Evolutionary conservation across 2,888 invertebrate genomes (phyloP).

Genomic region (Agriopis marginaria): DNA sequence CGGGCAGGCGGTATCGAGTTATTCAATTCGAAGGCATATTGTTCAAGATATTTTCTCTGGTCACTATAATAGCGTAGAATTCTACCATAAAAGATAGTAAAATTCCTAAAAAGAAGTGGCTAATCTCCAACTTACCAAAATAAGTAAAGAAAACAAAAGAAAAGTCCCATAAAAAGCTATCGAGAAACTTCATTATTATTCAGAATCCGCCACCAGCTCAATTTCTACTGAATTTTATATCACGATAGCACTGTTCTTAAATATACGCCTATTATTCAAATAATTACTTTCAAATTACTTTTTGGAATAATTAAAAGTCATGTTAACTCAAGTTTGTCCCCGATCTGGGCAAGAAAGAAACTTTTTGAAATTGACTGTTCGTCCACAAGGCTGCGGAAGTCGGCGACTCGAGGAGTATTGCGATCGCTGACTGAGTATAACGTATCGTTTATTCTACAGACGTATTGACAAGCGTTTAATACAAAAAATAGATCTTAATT

Average conservation of each 20-base stretch:
- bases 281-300: slow-evolving; percentile 60
- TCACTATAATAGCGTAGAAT: too few relatives aligned
- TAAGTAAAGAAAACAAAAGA: slow-evolving; percentile 2
- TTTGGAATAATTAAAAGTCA: slow-evolving; percentile 59
- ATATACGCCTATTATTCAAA: slow-evolving; percentile 54
- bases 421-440: too few relatives aligned
- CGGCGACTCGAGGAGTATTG: too few relatives aligned
- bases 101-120: not conserved
- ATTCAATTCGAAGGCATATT: too few relatives aligned
- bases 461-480: too few relatives aligned
- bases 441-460: too few relatives aligned
- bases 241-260: slow-evolving; percentile 49
- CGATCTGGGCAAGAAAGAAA: slow-evolving; percentile 27
- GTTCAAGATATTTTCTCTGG: too few relatives aligned
- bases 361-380: slow-evolving; percentile 23
- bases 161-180: slow-evolving; percentile 17
- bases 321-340: slow-evolving; percentile 44
- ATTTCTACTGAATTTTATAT: slow-evolving; percentile 51
- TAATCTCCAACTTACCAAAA: not conserved
- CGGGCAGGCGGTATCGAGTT: too few relatives aligned
- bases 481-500: too few relatives aligned
- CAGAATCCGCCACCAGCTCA: slow-evolving; percentile 43
- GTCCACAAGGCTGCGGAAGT: not conserved
- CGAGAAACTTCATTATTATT: slow-evolving; percentile 49
- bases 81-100: too few relatives aligned